Conservation (phyloP, 2,113 vertebrate species). For the Bungarus multicinctus region DNA sequence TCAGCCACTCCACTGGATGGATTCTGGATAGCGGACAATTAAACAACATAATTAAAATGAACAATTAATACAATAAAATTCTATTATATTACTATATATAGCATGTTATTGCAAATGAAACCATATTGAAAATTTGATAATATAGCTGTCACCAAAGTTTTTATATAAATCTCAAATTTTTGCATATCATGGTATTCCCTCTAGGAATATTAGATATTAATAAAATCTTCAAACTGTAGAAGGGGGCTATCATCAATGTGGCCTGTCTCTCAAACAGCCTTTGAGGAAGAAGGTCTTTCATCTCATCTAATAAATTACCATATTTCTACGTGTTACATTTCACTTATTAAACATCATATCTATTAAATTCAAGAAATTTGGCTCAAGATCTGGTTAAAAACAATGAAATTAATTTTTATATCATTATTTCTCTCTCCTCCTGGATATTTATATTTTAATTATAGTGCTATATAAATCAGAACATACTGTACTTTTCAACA, state of each 20-base stretch:
- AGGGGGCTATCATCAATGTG: neutral
- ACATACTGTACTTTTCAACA: slow-evolving; percentile 59
- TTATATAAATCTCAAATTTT: slow-evolving; percentile 1
- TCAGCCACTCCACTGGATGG: neutral
- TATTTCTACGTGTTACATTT: neutral
- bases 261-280: neutral
- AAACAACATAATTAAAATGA: neutral
- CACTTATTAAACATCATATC: neutral
- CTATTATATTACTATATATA: neutral
- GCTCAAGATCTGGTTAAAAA: neutral
- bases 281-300: neutral
- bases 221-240: neutral
- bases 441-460: slow-evolving; percentile 17
- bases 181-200: neutral
- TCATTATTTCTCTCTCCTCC: neutral
- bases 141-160: neutral
- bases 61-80: neutral
- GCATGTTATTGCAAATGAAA: neutral
- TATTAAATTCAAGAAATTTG: neutral
- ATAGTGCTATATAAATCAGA: slow-evolving; percentile 47
- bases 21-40: neutral
- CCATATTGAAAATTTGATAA: neutral
- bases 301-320: neutral
- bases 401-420: neutral
- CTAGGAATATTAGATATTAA: neutral